phyloP scores from a whole-genome alignment of 2,797 vertebrate species.

The Chloroceryle amazona region DNA sequence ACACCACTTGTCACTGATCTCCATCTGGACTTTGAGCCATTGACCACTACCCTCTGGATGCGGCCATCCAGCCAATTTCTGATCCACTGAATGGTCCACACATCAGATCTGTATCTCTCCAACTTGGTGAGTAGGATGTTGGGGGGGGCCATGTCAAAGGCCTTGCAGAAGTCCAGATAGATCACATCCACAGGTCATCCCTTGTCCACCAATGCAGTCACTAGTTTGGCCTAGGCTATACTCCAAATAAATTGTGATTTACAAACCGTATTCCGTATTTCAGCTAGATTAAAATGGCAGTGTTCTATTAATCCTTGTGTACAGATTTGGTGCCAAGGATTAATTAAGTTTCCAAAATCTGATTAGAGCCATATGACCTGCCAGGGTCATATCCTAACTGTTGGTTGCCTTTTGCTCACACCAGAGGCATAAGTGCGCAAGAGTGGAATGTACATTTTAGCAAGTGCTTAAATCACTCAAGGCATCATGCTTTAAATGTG shows the following conservation, averaged over 20 bases:
- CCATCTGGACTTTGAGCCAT: too few species aligned
- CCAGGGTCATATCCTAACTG: not conserved
- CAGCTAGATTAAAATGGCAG: not conserved
- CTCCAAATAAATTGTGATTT: not conserved
- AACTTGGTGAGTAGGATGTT: too few species aligned
- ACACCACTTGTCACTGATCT: too few species aligned
- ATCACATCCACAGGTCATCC: too few species aligned
- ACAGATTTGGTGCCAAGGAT: not conserved
- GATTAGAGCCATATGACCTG: not conserved
- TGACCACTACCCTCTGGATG: too few species aligned
- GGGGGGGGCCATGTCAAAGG: too few species aligned
- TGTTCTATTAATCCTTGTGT: not conserved
- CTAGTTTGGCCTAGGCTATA: not conserved
- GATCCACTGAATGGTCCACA: too few species aligned
- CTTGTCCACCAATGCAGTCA: too few species aligned
- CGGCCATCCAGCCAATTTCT: too few species aligned
- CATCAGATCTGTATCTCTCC: too few species aligned
- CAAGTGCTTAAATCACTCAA: rapidly evolving
- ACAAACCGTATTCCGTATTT: not conserved
- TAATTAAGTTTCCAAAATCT: not conserved
- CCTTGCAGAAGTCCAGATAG: too few species aligned
- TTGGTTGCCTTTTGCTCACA: not conserved
- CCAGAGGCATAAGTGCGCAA: not conserved
- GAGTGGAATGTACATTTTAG: not conserved
- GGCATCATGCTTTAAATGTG: not conserved